Conservation (phyloP, 2,113 vertebrate species). For the Trochalopteron elliotii region DNA sequence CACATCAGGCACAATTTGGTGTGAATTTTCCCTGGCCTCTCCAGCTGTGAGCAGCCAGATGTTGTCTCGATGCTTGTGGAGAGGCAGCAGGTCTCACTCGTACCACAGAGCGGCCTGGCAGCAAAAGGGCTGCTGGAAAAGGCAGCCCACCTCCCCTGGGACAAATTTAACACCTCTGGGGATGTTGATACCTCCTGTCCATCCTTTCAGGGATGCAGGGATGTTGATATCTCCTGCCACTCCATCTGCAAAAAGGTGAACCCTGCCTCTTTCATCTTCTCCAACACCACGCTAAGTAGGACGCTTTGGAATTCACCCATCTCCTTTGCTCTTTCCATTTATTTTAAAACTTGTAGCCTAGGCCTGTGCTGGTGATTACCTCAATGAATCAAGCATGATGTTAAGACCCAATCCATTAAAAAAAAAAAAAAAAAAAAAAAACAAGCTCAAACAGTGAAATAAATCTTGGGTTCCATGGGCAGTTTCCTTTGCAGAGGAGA, state of each 20-base stretch:
- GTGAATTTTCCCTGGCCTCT: rapidly evolving
- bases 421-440: too few relatives aligned
- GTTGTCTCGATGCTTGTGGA: background rate
- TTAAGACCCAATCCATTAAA: background rate
- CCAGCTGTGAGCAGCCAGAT: background rate
- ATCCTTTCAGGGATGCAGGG: background rate
- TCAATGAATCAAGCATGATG: background rate
- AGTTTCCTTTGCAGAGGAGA: background rate
- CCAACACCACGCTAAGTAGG: rapidly evolving
- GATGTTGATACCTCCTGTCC: background rate
- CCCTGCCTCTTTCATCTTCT: background rate
- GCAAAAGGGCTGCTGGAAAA: background rate
- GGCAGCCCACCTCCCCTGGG: background rate
- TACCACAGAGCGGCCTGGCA: background rate
- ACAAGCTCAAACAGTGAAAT: background rate
- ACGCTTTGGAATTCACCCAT: background rate
- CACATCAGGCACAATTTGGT: background rate
- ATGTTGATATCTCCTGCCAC: background rate
- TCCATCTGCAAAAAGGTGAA: background rate
- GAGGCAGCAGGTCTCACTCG: background rate
- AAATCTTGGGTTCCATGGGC: background rate
- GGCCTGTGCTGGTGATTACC: background rate
- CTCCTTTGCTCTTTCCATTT: background rate
- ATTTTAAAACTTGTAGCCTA: background rate
- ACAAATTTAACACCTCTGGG: background rate